A percentile compares a stretch with the other conserved stretches of the same genome.
Evolutionary conservation across 1,140 invertebrate species (phyloP).

Genomic region (Drosophila miranda): DNA sequence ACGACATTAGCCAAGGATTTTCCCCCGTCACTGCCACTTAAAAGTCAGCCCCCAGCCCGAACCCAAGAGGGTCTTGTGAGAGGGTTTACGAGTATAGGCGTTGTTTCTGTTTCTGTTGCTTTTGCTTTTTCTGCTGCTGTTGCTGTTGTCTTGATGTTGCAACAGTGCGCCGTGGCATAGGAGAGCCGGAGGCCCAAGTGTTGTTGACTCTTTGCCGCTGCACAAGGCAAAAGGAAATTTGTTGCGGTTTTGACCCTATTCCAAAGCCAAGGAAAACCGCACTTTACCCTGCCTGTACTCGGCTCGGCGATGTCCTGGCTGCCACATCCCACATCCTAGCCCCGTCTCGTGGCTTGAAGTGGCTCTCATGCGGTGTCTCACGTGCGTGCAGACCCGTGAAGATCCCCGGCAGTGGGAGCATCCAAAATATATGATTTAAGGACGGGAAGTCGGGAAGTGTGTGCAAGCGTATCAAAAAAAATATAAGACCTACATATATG

Average conservation of each 20-base stretch:
- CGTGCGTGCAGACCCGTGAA: too few species aligned
- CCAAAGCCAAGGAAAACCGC: conserved; percentile 81
- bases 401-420: not conserved
- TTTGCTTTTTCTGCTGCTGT: conserved; percentile 31
- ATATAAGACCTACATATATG: conserved; percentile 1
- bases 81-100: conserved; percentile 17
- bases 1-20: conserved; percentile 82
- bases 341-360: not conserved
- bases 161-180: conserved; percentile 59
- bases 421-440: conserved; percentile 34
- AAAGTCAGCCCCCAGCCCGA: conserved; percentile 20
- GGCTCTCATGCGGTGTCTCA: too few species aligned
- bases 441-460: conserved; percentile 1
- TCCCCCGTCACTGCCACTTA: conserved; percentile 47
- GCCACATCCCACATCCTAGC: not conserved
- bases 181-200: conserved; percentile 45
- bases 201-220: conserved; percentile 74
- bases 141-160: conserved; percentile 56
- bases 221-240: conserved; percentile 67
- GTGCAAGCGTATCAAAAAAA: conserved; percentile 2
- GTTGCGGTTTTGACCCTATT: conserved; percentile 78
- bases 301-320: not conserved
- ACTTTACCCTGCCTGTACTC: conserved; percentile 33
- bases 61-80: not conserved
- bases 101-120: conserved; percentile 36